Percentiles rank a stretch among this genome's conserved stretches.
These are phyloP conservation scores for Vireo altiloquus DNA, from an alignment of 2,113 vertebrate genomes.

Conservation along the genomic window DNA sequence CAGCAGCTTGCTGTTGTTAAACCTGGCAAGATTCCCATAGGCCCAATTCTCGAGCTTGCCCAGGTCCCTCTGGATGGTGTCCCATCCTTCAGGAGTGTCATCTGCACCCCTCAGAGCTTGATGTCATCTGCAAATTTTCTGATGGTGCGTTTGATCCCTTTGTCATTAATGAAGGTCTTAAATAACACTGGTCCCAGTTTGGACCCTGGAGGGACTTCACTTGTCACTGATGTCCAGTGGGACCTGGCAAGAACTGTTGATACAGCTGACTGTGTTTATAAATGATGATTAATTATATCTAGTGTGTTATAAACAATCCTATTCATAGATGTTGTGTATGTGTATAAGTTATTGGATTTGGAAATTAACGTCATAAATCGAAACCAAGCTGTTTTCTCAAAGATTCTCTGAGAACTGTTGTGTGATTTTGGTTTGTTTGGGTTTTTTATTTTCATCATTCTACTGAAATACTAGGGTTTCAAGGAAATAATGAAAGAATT, in stretches of 20 bases:
- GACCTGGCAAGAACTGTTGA: not conserved
- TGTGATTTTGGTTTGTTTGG: not conserved
- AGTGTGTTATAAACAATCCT: not conserved
- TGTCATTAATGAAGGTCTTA: not conserved
- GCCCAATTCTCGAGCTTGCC: rapidly evolving
- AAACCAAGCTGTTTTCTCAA: not conserved
- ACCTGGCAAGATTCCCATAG: not conserved
- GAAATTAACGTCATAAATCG: not conserved
- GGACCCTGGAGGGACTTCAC: not conserved
- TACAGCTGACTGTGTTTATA: not conserved
- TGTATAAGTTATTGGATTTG: not conserved
- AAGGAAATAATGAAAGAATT: not conserved
- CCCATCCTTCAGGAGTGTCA: not conserved
- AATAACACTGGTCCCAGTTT: not conserved
- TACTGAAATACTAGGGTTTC: not conserved
- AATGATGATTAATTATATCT: not conserved
- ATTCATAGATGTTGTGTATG: not conserved
- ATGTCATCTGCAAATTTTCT: not conserved
- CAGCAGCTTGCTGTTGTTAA: not conserved
- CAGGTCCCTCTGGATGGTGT: not conserved
- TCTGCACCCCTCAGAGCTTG: not conserved
- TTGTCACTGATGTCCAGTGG: not conserved
- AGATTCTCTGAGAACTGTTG: not conserved
- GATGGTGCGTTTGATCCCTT: not conserved
- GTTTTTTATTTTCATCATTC: not conserved